phyloP scores from a whole-genome alignment of 2,113 vertebrate species.

The Thymallus thymallus region DNA sequence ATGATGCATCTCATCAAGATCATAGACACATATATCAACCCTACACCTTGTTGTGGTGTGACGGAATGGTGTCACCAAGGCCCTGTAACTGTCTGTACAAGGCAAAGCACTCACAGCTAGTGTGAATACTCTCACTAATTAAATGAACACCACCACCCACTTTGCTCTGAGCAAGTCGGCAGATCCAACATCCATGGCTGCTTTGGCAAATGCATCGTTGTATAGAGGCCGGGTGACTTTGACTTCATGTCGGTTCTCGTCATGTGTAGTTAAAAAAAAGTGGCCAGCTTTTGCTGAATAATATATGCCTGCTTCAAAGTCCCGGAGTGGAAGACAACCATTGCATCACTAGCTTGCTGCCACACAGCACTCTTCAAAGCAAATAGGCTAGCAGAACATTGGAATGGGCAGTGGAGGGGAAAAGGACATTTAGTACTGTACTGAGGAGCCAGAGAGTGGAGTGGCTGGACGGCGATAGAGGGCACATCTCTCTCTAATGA shows the following conservation, averaged over 20 bases:
- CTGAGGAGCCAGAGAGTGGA: background rate
- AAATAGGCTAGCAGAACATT: background rate
- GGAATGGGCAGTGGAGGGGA: background rate
- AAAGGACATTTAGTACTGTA: background rate
- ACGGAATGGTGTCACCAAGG: constrained; percentile 26
- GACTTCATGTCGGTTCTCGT: background rate
- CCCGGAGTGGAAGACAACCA: background rate
- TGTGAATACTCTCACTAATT: constrained; percentile 18
- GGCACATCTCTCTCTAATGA: background rate
- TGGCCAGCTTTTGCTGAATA: background rate
- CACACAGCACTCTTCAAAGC: constrained; percentile 1
- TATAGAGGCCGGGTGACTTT: background rate
- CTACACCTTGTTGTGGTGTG: background rate
- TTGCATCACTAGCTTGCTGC: background rate
- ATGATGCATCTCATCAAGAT: background rate
- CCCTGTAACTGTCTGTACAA: background rate
- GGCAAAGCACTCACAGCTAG: constrained; percentile 14
- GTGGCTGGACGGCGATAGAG: background rate
- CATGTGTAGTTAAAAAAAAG: background rate
- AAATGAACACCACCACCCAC: constrained; percentile 5
- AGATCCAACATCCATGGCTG: background rate
- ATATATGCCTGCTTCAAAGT: background rate
- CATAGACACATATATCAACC: background rate
- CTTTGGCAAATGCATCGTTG: background rate
- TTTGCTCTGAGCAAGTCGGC: background rate